Evolutionary conservation across 2,888 invertebrate genomes (phyloP).

Genomic region (Cordilura impudica): DNA sequence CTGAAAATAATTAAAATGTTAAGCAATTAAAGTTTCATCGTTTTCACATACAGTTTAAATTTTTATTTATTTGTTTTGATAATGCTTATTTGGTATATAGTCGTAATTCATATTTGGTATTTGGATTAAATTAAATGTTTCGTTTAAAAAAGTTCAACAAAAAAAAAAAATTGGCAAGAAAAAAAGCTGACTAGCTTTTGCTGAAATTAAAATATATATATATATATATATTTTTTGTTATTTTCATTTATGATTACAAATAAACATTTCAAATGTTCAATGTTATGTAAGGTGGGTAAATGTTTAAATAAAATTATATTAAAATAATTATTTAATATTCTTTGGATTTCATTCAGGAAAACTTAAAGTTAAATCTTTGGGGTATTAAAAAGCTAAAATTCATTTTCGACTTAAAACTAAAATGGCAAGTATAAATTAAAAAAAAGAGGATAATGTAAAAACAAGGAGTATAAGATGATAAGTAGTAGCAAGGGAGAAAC

Average conservation of each 20-base stretch:
- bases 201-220: background rate
- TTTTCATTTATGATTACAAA: background rate
- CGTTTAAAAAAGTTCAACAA: background rate
- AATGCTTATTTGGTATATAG: conserved; percentile 25
- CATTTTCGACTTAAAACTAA: conserved; percentile 21
- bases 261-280: conserved; percentile 36
- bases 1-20: conserved; percentile 48
- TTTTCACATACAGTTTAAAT: background rate
- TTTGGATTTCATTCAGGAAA: conserved; percentile 57
- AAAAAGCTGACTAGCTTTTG: conserved; percentile 17
- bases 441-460: background rate
- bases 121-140: conserved; percentile 20
- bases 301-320: conserved; percentile 1
- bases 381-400: conserved; percentile 15
- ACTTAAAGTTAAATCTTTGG: conserved; percentile 55
- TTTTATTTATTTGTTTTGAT: background rate
- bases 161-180: background rate
- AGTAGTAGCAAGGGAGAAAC: background rate
- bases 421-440: conserved; percentile 49
- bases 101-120: background rate
- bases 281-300: conserved; percentile 21
- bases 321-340: conserved; percentile 39
- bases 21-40: conserved; percentile 10
- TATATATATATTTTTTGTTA: too few relatives aligned
- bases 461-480: background rate